phyloP scores from a whole-genome alignment of 2,797 vertebrate species.

The Dicrostonyx torquatus region DNA sequence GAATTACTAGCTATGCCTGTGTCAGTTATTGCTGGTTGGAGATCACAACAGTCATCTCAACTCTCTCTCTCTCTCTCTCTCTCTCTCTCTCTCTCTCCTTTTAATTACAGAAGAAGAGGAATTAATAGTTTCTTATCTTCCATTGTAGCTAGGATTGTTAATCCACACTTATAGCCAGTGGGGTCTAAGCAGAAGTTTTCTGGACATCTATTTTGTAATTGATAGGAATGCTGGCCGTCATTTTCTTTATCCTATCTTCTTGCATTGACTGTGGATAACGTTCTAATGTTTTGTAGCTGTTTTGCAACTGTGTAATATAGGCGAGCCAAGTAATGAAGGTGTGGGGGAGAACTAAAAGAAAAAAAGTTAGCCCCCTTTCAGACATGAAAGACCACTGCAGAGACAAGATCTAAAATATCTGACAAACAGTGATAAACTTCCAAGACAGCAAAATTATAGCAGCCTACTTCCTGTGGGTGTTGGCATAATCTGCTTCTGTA shows the following conservation, averaged over 20 bases:
- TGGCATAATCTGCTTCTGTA: not conserved
- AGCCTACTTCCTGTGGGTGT: not conserved
- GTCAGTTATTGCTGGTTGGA: not conserved
- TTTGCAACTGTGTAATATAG: not conserved
- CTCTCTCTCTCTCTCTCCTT: not conserved
- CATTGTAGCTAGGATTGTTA: not conserved
- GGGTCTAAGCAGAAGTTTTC: conserved; percentile 16
- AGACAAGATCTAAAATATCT: not conserved
- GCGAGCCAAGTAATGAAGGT: not conserved
- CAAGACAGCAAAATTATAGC: not conserved
- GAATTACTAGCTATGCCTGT: not conserved
- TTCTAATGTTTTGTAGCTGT: not conserved
- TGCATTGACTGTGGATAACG: not conserved
- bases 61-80: not conserved
- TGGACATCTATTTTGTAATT: conserved; percentile 22
- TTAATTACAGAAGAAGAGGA: not conserved
- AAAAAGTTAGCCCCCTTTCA: not conserved
- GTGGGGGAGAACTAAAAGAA: not conserved
- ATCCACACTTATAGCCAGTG: not conserved
- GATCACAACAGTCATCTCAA: not conserved
- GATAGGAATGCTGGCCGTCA: not conserved
- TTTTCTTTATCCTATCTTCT: conserved; percentile 30
- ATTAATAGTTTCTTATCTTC: not conserved
- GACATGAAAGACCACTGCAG: not conserved
- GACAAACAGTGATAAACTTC: not conserved